A percentile compares a stretch with the other conserved stretches of the same genome.
phyloP scores from a whole-genome alignment of 1,140 invertebrate genomes.

The Drosophila eugracilis region DNA sequence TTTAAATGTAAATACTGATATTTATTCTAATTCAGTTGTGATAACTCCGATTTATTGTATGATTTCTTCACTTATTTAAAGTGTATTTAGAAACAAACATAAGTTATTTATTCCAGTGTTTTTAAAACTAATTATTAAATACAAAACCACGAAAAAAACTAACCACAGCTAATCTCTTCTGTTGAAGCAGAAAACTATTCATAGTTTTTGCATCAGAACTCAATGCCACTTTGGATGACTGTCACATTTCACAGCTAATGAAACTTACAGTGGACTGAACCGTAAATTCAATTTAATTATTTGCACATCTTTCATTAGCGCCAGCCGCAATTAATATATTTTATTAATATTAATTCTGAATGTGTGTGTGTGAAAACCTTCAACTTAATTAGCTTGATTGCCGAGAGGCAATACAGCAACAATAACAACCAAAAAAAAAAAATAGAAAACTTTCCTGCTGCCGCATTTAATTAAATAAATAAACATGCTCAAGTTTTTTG shows the following conservation, averaged over 20 bases:
- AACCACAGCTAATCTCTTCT: slow-evolving; percentile 3
- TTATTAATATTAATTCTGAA: slow-evolving; percentile 49
- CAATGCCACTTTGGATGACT: slow-evolving; percentile 13
- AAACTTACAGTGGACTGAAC: slow-evolving; percentile 21
- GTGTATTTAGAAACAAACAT: too few species aligned
- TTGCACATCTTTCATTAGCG: slow-evolving; percentile 27
- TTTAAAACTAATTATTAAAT: slow-evolving; percentile 15
- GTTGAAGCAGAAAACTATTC: slow-evolving; percentile 4
- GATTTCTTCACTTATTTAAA: too few species aligned
- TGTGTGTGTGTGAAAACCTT: slow-evolving; percentile 26
- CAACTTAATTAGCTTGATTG: slow-evolving; percentile 59
- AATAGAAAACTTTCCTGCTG: slow-evolving; percentile 51
- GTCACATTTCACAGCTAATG: slow-evolving; percentile 17
- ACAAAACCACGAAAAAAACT: background rate
- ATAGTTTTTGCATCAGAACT: slow-evolving; percentile 7
- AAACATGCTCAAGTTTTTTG: slow-evolving; percentile 67
- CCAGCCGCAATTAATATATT: slow-evolving; percentile 40
- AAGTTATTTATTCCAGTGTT: background rate
- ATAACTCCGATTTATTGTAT: too few species aligned
- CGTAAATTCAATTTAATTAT: slow-evolving; percentile 34
- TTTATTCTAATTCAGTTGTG: too few species aligned
- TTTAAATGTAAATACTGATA: too few species aligned
- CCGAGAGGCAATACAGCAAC: slow-evolving; percentile 9
- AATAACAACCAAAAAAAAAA: slow-evolving; percentile 28
- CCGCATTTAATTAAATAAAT: slow-evolving; percentile 79